Conservation (phyloP, 2,888 invertebrate genomes). For the Stenotaenia linearis region DNA sequence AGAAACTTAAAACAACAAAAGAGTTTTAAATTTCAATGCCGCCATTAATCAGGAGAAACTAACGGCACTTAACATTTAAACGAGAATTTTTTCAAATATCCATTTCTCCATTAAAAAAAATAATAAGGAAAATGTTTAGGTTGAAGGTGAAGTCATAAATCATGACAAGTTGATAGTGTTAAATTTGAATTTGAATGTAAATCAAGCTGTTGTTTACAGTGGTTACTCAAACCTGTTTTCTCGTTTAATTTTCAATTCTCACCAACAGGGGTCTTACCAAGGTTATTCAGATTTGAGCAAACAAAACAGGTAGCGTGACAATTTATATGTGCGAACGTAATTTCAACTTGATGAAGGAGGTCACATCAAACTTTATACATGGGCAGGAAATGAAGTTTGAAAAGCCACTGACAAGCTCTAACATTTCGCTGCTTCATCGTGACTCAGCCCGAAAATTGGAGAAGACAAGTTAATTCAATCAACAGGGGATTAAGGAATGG, state of each 20-base stretch:
- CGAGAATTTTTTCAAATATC: too few relatives aligned
- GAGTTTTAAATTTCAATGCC: too few relatives aligned
- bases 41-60: too few relatives aligned
- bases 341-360: background rate
- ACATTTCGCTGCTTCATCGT: background rate
- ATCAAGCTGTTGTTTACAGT: background rate
- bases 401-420: background rate
- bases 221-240: background rate
- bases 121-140: too few relatives aligned
- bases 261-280: background rate
- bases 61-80: too few relatives aligned
- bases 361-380: background rate
- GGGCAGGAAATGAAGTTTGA: background rate
- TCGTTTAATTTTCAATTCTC: background rate
- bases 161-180: background rate
- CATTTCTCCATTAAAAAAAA: too few relatives aligned
- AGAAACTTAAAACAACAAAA: too few relatives aligned
- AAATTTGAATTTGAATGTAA: background rate
- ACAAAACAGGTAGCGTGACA: constrained; percentile 11
- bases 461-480: background rate
- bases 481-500: background rate
- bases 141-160: too few relatives aligned
- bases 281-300: background rate
- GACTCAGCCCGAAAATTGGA: background rate
- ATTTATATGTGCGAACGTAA: background rate